Evolutionary conservation across 2,888 invertebrate species (phyloP).

Genomic region (Leucophora obtusa): DNA sequence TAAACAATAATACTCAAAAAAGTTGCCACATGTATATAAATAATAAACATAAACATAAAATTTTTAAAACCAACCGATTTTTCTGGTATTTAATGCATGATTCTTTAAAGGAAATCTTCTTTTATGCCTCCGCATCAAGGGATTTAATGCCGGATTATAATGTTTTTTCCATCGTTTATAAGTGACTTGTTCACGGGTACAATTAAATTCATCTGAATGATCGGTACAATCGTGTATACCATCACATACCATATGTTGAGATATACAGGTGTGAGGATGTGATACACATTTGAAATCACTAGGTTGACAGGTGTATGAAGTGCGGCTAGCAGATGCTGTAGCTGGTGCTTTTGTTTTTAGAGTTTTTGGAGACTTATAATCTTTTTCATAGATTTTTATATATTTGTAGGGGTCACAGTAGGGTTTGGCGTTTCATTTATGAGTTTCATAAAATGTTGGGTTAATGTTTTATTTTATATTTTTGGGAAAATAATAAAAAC

Average conservation of each 20-base stretch:
- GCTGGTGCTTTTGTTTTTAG: conserved; percentile 65
- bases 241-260: conserved; percentile 80
- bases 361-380: conserved; percentile 71
- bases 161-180: conserved; percentile 76
- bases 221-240: conserved; percentile 80
- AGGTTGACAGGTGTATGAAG: conserved; percentile 72
- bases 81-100: conserved; percentile 44
- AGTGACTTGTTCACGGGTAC: conserved; percentile 73
- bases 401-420: conserved; percentile 28
- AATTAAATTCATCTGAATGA: conserved; percentile 83
- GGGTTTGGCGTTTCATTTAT: not conserved
- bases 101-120: conserved; percentile 46
- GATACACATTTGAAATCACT: conserved; percentile 78
- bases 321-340: conserved; percentile 63
- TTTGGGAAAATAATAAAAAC: conserved; percentile 7
- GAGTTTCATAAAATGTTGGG: not conserved
- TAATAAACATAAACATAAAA: conserved; percentile 31
- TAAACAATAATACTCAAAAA: conserved; percentile 48
- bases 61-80: conserved; percentile 76
- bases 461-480: not conserved
- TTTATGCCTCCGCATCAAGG: conserved; percentile 41
- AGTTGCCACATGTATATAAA: conserved; percentile 43
- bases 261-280: conserved; percentile 77
- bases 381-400: conserved; percentile 61
- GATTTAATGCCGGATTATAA: conserved; percentile 46